phyloP scores from a whole-genome alignment of 92 coral and sea anemone genomes.

The Phenganax subtilis region DNA sequence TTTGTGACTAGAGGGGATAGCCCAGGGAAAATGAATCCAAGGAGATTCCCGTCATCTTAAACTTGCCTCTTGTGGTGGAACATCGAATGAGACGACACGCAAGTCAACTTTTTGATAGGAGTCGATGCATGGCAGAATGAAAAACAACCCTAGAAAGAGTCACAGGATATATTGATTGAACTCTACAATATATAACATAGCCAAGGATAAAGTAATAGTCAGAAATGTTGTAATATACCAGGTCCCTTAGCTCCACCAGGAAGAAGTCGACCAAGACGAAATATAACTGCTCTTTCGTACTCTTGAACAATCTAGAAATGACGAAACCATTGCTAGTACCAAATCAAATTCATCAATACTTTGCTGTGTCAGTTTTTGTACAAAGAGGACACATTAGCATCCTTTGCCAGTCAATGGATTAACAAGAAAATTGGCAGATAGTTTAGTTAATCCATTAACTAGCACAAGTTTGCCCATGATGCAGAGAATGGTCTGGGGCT shows the following conservation, averaged over 20 bases:
- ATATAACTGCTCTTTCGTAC: slow-evolving; percentile 92
- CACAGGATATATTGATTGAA: neutral
- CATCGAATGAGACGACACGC: slow-evolving; percentile 86
- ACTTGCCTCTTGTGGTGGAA: slow-evolving; percentile 95
- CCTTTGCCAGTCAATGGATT: too few relatives aligned
- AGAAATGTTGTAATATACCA: slow-evolving; percentile 46
- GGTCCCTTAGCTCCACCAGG: slow-evolving; percentile 97
- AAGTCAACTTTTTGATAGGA: slow-evolving; percentile 84
- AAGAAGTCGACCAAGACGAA: slow-evolving; percentile 77
- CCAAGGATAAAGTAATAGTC: neutral
- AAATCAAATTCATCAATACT: neutral
- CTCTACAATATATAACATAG: neutral
- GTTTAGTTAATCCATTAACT: too few relatives aligned
- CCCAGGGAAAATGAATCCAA: too few relatives aligned
- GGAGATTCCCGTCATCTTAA: neutral
- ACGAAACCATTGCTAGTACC: neutral
- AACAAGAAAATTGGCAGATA: too few relatives aligned
- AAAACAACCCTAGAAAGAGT: slow-evolving; percentile 62
- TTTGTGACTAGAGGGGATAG: too few relatives aligned
- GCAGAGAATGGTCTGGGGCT: too few relatives aligned
- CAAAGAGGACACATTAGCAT: neutral
- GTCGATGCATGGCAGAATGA: slow-evolving; percentile 87
- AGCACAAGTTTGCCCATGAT: too few relatives aligned
- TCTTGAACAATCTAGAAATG: slow-evolving; percentile 74
- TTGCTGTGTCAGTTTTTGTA: neutral